A percentile compares a stretch with the other conserved stretches of the same genome.
Conservation (phyloP, 2,113 vertebrate genomes). For the Athene cunicularia region DNA sequence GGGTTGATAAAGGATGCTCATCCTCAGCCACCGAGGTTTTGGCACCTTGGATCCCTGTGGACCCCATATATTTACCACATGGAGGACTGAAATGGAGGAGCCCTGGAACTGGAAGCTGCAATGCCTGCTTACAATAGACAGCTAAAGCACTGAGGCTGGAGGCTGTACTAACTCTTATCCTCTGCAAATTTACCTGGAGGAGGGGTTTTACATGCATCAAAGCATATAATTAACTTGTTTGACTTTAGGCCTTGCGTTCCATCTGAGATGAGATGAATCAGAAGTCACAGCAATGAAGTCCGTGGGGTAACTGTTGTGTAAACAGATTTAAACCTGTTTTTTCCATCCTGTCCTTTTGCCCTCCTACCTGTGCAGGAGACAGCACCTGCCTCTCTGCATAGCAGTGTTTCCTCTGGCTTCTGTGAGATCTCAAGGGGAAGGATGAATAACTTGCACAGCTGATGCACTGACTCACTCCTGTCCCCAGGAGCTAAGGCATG, state of each 20-base stretch:
- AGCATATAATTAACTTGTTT: not conserved
- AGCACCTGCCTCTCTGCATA: not conserved
- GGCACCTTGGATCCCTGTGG: not conserved
- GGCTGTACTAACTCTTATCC: not conserved
- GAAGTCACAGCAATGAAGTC: not conserved
- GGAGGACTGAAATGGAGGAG: not conserved
- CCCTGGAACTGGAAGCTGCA: not conserved
- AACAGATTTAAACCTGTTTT: not conserved
- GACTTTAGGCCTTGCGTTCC: not conserved
- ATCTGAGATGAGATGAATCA: not conserved
- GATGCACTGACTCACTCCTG: not conserved
- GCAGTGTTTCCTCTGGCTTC: not conserved
- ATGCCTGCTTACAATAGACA: not conserved
- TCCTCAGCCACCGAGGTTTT: not conserved
- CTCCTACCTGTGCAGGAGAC: not conserved
- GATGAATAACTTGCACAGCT: not conserved
- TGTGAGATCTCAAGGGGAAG: rapidly evolving
- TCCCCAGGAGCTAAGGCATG: not conserved
- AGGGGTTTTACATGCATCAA: not conserved
- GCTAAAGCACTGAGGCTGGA: not conserved
- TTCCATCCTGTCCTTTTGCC: not conserved
- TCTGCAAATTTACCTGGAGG: not conserved
- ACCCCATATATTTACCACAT: not conserved
- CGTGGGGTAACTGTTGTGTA: not conserved
- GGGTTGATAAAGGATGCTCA: not conserved